Base-by-base conservation (phyloP, 1,140 invertebrate genomes). In the Aculops lycopersici region DNA sequence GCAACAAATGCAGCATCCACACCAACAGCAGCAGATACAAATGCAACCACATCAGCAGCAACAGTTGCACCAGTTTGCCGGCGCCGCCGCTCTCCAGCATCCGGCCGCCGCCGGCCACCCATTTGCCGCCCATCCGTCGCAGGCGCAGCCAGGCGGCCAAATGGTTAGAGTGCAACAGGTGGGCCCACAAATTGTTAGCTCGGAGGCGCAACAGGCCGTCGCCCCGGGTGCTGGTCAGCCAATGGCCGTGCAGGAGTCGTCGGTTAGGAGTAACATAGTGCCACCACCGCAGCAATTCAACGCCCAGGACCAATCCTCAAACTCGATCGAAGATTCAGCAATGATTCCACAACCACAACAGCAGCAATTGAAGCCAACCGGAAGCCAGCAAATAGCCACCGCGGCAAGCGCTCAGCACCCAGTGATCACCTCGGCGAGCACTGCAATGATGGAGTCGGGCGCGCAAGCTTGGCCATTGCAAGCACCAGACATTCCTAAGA, bases 401-500 rank as follows among this genome's bases (percentile, higher is more conserved):
- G 24, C 24, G 8, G 24, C 8, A 8, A 31, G 24, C 24, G 24
- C 8, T 8, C 24, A 31, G 24, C 24, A 31, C n/a, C 8, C 24
- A 8, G n/a, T 31, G 8, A 8, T 31, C 8, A n/a, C 24, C 8
- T n/a, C 24, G n/a, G 24, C n/a, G 24, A 31, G 24, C 52, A 51
- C 48, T 49, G 44, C 36, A 40, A 47, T 37, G 42, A 38, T 19
- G 38, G 50, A 31, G 36, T 50, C 15, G 12, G 15, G 35, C 3
- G 2, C 41, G 12, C 20, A 19, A 2, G 38, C 20, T n/a, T 52
- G 51, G 51, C 51, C 51, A 3, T 24, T 49, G 0, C 43, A 46
- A 4, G 24, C 38, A 19, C 49, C 49, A 8, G 52, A 53, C 35
- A 48, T 49, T 43, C 52, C 52, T 14, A 49, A 52, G 21, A 53